These are phyloP conservation scores for Nansenia antarctica DNA, from an alignment of 2,113 vertebrate species.

Conservation along the genomic window DNA sequence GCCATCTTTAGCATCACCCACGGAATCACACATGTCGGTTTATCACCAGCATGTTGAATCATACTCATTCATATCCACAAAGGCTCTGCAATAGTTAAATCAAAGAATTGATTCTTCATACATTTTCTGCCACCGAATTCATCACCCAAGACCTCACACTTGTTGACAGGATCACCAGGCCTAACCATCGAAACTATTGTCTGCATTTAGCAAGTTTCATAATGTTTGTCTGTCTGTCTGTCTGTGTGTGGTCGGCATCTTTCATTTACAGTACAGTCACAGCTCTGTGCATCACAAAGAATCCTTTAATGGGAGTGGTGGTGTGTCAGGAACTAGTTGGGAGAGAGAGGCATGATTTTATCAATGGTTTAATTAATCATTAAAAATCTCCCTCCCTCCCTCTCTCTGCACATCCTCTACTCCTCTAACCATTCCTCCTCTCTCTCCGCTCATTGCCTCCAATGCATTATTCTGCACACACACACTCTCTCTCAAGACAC, in stretches of 20 bases:
- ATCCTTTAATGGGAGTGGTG: conserved; percentile 53
- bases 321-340: conserved; percentile 37
- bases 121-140: background rate
- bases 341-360: conserved; percentile 53
- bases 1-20: conserved; percentile 6
- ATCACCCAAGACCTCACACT: conserved; percentile 6
- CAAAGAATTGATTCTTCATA: conserved; percentile 13
- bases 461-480: conserved; percentile 12
- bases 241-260: too few species aligned
- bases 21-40: background rate
- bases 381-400: conserved; percentile 43
- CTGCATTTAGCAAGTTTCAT: conserved; percentile 34
- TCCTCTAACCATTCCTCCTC: conserved; percentile 26
- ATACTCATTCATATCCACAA: too few species aligned
- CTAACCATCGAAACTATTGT: conserved; percentile 7
- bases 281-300: conserved; percentile 18
- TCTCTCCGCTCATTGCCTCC: conserved; percentile 12
- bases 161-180: background rate
- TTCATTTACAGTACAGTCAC: background rate
- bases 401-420: conserved; percentile 25
- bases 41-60: conserved; percentile 1
- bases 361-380: conserved; percentile 67
- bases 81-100: too few species aligned
- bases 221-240: conserved; percentile 41
- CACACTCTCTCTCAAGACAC: conserved; percentile 47